Conservation (phyloP, 2,888 invertebrate species). For the Anorthoa munda region DNA sequence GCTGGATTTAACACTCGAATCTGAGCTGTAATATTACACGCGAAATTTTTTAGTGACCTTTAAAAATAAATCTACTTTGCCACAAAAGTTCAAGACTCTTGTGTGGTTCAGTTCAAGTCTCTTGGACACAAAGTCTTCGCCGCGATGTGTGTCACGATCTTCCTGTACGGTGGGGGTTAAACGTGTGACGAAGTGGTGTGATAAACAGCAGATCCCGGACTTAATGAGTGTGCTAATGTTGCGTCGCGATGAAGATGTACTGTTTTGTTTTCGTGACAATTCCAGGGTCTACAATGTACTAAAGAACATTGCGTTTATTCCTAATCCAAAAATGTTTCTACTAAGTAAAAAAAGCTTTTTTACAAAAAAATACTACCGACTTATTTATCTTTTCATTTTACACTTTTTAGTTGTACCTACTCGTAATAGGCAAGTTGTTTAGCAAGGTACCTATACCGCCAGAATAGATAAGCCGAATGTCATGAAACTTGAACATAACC, state of each 20-base stretch:
- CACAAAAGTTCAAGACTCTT: slow-evolving; percentile 44
- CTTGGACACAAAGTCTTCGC: slow-evolving; percentile 37
- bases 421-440: no score
- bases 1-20: no score
- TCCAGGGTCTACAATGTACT: neutral
- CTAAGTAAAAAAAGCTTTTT: no score
- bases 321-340: no score
- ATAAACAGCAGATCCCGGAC: slow-evolving; percentile 14
- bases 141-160: slow-evolving; percentile 27
- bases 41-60: no score
- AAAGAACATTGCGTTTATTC: neutral
- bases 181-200: slow-evolving; percentile 11
- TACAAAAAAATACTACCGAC: no score
- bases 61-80: slow-evolving; percentile 12
- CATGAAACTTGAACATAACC: no score
- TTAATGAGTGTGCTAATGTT: slow-evolving; percentile 7
- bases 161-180: slow-evolving; percentile 27
- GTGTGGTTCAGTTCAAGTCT: slow-evolving; percentile 43
- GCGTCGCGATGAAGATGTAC: slow-evolving; percentile 15
- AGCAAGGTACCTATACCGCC: no score
- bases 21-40: no score
- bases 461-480: no score
- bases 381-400: no score
- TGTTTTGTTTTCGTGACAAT: slow-evolving; percentile 5
- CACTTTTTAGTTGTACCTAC: no score